Evolutionary conservation across 2,888 invertebrate species (phyloP), one percentile per base, ranked within the genome.

Genomic region (Idaea straminata): DNA sequence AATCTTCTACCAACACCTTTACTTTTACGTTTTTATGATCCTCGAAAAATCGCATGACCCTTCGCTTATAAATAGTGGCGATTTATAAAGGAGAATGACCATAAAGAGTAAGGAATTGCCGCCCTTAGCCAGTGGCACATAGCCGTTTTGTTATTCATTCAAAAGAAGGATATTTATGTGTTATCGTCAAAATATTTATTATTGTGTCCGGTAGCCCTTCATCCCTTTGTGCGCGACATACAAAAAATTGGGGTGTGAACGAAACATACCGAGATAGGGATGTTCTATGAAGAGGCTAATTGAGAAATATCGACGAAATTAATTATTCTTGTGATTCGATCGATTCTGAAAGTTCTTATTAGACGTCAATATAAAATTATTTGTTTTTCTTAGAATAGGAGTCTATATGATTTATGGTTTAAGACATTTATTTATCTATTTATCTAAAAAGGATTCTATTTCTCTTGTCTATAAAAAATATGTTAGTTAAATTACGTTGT

Each of bases 181-280:
- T 88, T 91, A 92, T 92, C 89, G 91, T 92, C 92, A 91, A 92
- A 92, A 92, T 92, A 92, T 92, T 92, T 92, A 92, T 92, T 92
- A 91, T 89, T 91, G 88, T 86, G 88, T 91, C 91, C 86, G 81
- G 87, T 84, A 85, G 87, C 88, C 86, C 85, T 84, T 82, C 82
- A 87, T 88, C 87, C 91, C 85, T 91, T 92, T 92, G 88, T 89
- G 88, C 83, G 89, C 59, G 59, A 59, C 59, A 89, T 86, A 82
- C 77, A 77, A 87, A 90, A 89, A 91, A 91, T 86, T 81, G 84
- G 91, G 88, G 92, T 91, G 92, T 89, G 88, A 90, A 92, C 81
- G 79, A 79, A 76, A 74, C 71, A 67, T 73, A 75, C 69, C 69
- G 36, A 4, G 34, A 38, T 83, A 87, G 86, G 63, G 83, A 75